Conservation (phyloP, 2,113 vertebrate genomes). For the Litocranius walleri region DNA sequence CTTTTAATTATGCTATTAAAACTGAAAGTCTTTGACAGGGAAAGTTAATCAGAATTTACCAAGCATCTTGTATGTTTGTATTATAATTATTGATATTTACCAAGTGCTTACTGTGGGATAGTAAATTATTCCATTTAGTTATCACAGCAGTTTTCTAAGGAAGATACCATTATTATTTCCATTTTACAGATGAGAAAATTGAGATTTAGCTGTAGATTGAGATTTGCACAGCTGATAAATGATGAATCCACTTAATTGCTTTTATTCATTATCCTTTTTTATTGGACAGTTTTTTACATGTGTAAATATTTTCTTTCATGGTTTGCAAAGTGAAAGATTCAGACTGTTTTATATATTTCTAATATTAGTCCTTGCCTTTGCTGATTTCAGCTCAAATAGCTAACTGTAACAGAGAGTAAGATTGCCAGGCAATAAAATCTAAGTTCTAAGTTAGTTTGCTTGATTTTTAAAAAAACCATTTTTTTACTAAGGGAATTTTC, state of each 20-base stretch:
- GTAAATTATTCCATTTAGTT: not conserved
- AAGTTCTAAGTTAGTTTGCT: not conserved
- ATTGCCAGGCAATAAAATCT: not conserved
- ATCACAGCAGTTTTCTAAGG: not conserved
- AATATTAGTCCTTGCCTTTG: not conserved
- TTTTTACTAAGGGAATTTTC: not conserved
- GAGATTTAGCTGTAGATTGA: not conserved
- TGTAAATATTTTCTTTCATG: not conserved
- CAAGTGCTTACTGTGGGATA: not conserved
- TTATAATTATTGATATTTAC: not conserved
- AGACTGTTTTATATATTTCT: not conserved
- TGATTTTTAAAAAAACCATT: not conserved
- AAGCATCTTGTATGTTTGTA: not conserved
- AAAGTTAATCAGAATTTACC: not conserved
- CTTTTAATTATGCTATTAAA: not conserved
- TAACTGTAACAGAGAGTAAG: not conserved
- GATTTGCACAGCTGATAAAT: not conserved
- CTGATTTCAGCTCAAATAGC: not conserved
- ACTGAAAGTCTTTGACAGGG: not conserved
- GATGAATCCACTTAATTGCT: not conserved
- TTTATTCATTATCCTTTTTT: not conserved
- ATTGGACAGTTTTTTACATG: not conserved
- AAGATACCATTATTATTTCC: not conserved
- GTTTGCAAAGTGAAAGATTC: not conserved
- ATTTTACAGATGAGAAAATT: not conserved